Base-by-base conservation (phyloP, 1,140 invertebrate species). In the Ceratosolen solmsi region DNA sequence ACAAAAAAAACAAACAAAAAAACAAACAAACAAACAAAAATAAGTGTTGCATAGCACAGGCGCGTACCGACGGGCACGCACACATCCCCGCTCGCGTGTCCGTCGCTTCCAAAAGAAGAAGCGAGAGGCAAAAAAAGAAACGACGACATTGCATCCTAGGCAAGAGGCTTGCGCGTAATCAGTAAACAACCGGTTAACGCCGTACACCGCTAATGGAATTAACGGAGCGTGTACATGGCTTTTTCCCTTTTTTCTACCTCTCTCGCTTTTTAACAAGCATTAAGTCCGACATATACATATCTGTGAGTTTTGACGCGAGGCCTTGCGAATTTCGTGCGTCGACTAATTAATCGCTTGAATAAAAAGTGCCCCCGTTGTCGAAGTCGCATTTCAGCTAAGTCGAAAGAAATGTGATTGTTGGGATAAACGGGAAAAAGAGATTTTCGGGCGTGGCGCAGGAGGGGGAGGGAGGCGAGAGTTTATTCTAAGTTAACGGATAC, bases 361-460 rank as follows among this genome's bases (percentile, higher is more conserved):
- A n/a, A 9, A 63, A 77, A 49, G 58, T 65, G 74, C 74, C 74
- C 15, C 38, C 49, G 65, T 77, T 77, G 36, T 77, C 58, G 17
- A 7, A 56, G 20, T 33, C 20, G 13, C 22, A 72, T 27, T 30
- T 72, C 5, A 49, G 9, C 13, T 49, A 49, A 72, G 41, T 49
- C 25, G 70, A 72, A 51, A 74, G 15, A 36, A 30, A 33, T 51
- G 15, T 13, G 3, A 71, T 71, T 63, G 25, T 17, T 27, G 4
- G 27, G 27, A 63, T 4, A 63, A 63, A 36, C 25, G 33, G 38
- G 4, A 22, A 20, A 36, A 15, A 36, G 30, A 70, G 1, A 30
- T 65, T 13, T 65, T 13, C 2, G 8, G n/a, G n/a, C n/a, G n/a
- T n/a, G 60, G 17, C 11, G n/a, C 9, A 11, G 8, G 7, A 13